phyloP scores from a whole-genome alignment of 2,797 vertebrate species.

The Euphonia xanthogaster region DNA sequence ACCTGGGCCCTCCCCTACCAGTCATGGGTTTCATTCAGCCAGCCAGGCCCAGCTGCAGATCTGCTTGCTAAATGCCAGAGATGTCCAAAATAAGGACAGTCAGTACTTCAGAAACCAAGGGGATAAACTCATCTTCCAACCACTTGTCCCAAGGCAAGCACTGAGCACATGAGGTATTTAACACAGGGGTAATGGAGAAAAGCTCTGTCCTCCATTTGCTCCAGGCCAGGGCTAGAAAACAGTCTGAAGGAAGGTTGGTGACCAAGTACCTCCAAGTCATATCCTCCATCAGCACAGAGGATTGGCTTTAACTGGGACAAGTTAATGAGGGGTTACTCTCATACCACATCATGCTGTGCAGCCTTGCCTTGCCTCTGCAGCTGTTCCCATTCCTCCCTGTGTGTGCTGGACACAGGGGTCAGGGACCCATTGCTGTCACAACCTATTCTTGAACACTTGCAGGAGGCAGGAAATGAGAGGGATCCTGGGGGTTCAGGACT shows the following conservation, averaged over 20 bases:
- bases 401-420: neutral
- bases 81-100: neutral
- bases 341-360: accelerated
- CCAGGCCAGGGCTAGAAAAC: neutral
- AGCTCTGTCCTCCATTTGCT: neutral
- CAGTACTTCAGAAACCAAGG: neutral
- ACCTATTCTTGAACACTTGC: neutral
- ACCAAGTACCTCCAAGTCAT: too few relatives aligned
- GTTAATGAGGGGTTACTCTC: neutral
- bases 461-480: neutral
- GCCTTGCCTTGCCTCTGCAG: neutral
- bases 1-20: neutral
- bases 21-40: neutral
- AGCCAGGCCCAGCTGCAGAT: neutral
- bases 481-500: neutral
- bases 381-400: neutral
- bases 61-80: neutral
- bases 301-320: neutral
- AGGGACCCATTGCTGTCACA: neutral
- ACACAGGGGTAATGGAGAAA: neutral
- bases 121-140: neutral
- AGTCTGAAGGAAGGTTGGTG: neutral
- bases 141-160: neutral
- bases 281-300: neutral
- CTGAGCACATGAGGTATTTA: neutral